These are phyloP conservation scores for Ceuthmochares aereus DNA, from an alignment of 2,113 vertebrate species.

Conservation along the genomic window DNA sequence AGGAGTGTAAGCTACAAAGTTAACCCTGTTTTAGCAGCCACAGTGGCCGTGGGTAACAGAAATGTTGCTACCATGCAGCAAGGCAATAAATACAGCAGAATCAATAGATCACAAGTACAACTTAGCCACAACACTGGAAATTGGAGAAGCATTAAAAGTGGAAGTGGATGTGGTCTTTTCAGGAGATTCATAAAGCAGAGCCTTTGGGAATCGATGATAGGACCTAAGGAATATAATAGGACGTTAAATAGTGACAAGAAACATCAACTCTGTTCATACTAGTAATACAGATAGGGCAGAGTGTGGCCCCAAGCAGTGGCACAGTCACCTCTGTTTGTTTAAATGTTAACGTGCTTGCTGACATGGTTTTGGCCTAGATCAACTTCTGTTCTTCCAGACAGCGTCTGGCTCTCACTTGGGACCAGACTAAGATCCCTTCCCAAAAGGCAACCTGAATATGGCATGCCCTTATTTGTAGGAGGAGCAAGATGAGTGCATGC, in stretches of 20 bases:
- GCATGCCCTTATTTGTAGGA: not conserved
- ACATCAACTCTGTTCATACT: not conserved
- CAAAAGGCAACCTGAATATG: not conserved
- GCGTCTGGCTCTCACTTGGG: rapidly evolving
- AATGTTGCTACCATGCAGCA: not conserved
- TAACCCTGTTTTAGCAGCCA: not conserved
- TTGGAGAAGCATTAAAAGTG: not conserved
- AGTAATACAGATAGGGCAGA: not conserved
- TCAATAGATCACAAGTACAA: not conserved
- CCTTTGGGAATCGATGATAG: not conserved
- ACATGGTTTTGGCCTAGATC: not conserved
- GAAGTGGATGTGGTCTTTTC: not conserved
- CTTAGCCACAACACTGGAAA: not conserved
- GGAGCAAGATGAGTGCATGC: not conserved
- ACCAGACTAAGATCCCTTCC: not conserved
- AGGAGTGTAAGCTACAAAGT: not conserved
- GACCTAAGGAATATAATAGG: not conserved
- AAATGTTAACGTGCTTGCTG: not conserved
- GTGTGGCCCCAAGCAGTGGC: not conserved
- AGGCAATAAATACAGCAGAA: not conserved
- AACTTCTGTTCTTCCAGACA: not conserved
- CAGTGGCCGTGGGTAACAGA: not conserved
- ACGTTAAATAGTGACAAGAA: not conserved
- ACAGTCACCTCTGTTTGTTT: not conserved
- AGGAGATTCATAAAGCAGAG: not conserved